Evolutionary conservation across 2,888 invertebrate genomes (phyloP), one percentile per base, ranked within the genome.

Genomic region (Siphlonurus alternatus): DNA sequence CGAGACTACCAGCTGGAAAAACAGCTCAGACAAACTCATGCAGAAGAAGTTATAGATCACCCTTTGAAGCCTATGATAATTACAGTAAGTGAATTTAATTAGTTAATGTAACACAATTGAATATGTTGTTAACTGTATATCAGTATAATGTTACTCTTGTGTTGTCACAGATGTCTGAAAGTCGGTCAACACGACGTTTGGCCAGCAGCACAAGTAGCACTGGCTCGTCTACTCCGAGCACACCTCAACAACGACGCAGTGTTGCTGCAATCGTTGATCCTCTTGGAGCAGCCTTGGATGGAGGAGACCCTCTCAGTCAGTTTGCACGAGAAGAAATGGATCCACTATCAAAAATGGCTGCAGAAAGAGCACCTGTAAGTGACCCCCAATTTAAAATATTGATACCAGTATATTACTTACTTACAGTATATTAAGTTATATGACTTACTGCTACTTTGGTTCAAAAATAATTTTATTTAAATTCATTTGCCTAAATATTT

Each of bases 221-320:
- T 2, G 78, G 79, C 53, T 78, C 80, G 1, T 80, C 81, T 1
- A 80, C 80, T 2, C 72, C 73, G 53, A 74, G 75, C 7, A 72
- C 74, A 3, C 72, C 73, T 5, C 74, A 75, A 65, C 71, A 70
- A 15, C 76, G 78, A 24, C 69, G 74, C 20, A 69, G 73, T 65
- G 74, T 74, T 24, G 72, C 74, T 59, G 69, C 73, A 15, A 73
- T 74, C 65, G 73, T 79, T 53, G 82, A 83, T 71, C 81, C 82
- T 2, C 70, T 83, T 18, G 74, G 79, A 64, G 74, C 77, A 5
- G 81, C 83, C 38, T 73, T 89, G 2, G 88, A 88, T 72, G 87
- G 87, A 25, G 78, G 82, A 0, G 89, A 89, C 76, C 89, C 89
- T 0, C 75, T 89, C 24, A 86, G 86, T 22, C 84, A 84, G 70